These are phyloP conservation scores for Cyprinus carpio DNA, from an alignment of 2,113 vertebrate genomes.

Conservation along the genomic window DNA sequence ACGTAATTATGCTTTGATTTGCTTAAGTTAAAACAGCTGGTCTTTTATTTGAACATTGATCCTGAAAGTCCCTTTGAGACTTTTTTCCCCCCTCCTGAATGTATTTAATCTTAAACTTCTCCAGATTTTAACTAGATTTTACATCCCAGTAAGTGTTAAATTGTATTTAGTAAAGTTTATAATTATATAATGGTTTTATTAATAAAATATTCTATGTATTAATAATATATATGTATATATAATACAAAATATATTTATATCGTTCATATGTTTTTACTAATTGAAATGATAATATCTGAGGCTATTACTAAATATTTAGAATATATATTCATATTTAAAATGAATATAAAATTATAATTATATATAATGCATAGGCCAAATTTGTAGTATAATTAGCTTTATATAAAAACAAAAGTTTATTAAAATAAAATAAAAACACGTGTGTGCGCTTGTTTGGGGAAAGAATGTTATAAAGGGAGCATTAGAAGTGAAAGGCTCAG, in stretches of 20 bases:
- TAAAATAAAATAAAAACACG: too few species aligned
- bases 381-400: neutral
- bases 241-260: too few species aligned
- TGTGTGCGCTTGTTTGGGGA: neutral
- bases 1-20: neutral
- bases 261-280: too few species aligned
- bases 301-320: too few species aligned
- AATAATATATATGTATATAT: neutral
- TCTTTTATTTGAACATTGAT: neutral
- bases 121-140: neutral
- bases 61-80: neutral
- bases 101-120: neutral
- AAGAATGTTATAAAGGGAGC: neutral
- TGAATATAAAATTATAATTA: too few species aligned
- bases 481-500: neutral
- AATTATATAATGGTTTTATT: neutral
- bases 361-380: too few species aligned
- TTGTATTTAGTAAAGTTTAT: neutral
- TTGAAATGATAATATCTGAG: too few species aligned
- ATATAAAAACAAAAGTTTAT: too few species aligned
- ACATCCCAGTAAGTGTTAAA: neutral
- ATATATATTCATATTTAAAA: too few species aligned
- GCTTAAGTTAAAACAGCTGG: constrained; percentile 10
- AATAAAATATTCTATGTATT: neutral
- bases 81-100: neutral